These are phyloP conservation scores for Cynaeus angustus DNA, from an alignment of 2,888 invertebrate species.

Conservation along the genomic window DNA sequence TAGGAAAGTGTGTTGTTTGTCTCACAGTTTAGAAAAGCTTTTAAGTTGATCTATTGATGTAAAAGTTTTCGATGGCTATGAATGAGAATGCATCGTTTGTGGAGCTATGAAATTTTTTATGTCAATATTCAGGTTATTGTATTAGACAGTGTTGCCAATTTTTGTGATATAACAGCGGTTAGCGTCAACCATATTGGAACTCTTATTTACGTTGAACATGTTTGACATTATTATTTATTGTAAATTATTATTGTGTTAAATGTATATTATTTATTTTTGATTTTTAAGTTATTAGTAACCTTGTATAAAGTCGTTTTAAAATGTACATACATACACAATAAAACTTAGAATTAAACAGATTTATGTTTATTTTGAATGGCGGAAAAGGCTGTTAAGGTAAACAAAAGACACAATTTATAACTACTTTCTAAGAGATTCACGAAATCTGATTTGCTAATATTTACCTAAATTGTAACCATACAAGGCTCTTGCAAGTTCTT, in stretches of 20 bases:
- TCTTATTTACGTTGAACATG: constrained; percentile 59
- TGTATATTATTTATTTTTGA: constrained; percentile 49
- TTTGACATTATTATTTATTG: constrained; percentile 65
- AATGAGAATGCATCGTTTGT: constrained; percentile 7
- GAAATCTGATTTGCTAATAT: too few relatives aligned
- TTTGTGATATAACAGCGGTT: constrained; percentile 68
- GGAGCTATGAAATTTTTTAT: constrained; percentile 51
- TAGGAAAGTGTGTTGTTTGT: constrained; percentile 15
- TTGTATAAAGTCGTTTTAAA: constrained; percentile 41
- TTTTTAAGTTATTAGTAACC: constrained; percentile 42
- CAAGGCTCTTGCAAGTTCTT: too few relatives aligned
- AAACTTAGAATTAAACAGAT: constrained; percentile 18
- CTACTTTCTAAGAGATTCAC: too few relatives aligned
- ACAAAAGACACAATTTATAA: too few relatives aligned
- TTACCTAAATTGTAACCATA: too few relatives aligned
- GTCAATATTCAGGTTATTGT: constrained; percentile 48
- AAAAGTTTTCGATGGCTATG: constrained; percentile 20
- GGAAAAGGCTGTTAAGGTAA: not conserved
- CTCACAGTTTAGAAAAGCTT: constrained; percentile 24
- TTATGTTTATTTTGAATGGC: not conserved
- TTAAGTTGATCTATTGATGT: constrained; percentile 33
- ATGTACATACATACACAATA: constrained; percentile 35
- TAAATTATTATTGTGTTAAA: constrained; percentile 61
- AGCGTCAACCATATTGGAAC: constrained; percentile 59
- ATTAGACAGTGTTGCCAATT: constrained; percentile 66